Evolutionary conservation across 2,113 vertebrate genomes (phyloP).

Genomic region (Eudorcas thomsonii): DNA sequence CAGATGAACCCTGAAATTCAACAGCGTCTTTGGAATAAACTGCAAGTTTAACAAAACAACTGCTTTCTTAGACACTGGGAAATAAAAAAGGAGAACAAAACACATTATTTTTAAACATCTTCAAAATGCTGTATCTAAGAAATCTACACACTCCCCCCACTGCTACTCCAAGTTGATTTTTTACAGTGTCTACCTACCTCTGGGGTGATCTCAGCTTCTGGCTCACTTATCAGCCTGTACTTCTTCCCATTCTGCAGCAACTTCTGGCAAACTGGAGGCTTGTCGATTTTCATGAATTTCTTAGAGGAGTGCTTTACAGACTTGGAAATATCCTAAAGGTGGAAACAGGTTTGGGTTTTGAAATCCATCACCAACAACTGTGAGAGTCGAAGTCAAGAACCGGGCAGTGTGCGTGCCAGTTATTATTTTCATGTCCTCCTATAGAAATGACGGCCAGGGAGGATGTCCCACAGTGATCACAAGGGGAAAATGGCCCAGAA

Average conservation of each 20-base stretch:
- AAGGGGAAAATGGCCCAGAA: no score
- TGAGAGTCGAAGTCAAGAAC: neutral
- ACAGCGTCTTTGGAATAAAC: neutral
- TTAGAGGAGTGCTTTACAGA: slow-evolving; percentile 80
- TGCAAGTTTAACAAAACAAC: neutral
- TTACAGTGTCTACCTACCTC: slow-evolving; percentile 74
- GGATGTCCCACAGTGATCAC: no score
- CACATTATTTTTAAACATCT: neutral
- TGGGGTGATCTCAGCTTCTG: slow-evolving; percentile 87
- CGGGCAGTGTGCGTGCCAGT: rapidly evolving
- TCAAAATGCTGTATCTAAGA: neutral
- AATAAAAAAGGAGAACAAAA: neutral
- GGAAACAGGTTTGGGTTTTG: neutral
- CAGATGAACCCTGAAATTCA: slow-evolving; percentile 23
- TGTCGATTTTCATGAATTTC: slow-evolving; percentile 85
- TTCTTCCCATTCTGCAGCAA: slow-evolving; percentile 83
- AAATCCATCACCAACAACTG: neutral
- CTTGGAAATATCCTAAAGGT: slow-evolving; percentile 84
- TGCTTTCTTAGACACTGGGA: neutral
- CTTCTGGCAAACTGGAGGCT: slow-evolving; percentile 86
- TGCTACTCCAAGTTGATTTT: neutral
- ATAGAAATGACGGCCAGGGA: neutral
- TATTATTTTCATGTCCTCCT: neutral
- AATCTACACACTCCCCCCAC: neutral
- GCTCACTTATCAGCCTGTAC: slow-evolving; percentile 85